Evolutionary conservation across 2,113 vertebrate genomes (phyloP).

Genomic region (Ochotona curzoniae): DNA sequence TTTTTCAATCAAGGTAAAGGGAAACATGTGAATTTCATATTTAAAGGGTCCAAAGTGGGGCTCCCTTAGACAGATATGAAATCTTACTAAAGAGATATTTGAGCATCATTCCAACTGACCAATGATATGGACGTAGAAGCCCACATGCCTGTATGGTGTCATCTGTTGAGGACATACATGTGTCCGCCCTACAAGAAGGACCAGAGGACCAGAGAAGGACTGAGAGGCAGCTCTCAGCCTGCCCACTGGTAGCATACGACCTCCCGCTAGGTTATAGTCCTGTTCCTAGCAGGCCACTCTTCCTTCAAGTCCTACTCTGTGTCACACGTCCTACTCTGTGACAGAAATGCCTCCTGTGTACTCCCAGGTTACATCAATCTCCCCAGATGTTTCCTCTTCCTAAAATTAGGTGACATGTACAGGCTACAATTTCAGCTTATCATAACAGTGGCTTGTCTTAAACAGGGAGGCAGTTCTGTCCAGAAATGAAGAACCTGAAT

Average conservation of each 20-base stretch:
- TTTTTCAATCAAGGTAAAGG: conserved; percentile 14
- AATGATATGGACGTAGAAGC: background rate
- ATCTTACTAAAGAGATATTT: background rate
- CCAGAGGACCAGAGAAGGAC: too few relatives aligned
- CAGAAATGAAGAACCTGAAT: background rate
- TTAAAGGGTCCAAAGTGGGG: background rate
- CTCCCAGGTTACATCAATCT: background rate
- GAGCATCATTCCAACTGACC: background rate
- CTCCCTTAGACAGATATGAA: background rate
- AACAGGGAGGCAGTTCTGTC: background rate
- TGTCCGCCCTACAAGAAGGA: too few relatives aligned
- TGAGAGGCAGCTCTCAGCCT: background rate
- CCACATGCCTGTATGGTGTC: background rate
- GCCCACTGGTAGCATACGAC: background rate
- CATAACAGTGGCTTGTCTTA: background rate
- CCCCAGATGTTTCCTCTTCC: background rate
- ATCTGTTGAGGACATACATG: background rate
- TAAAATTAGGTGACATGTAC: background rate
- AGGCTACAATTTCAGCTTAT: background rate
- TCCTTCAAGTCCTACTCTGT: background rate
- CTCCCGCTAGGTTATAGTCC: background rate
- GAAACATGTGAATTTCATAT: background rate
- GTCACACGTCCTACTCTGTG: background rate
- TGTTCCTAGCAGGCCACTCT: background rate
- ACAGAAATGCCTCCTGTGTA: background rate